Percentiles rank a stretch among this genome's conserved stretches.
Evolutionary conservation across 1,140 invertebrate species (phyloP).

Genomic region (Solen grandis): DNA sequence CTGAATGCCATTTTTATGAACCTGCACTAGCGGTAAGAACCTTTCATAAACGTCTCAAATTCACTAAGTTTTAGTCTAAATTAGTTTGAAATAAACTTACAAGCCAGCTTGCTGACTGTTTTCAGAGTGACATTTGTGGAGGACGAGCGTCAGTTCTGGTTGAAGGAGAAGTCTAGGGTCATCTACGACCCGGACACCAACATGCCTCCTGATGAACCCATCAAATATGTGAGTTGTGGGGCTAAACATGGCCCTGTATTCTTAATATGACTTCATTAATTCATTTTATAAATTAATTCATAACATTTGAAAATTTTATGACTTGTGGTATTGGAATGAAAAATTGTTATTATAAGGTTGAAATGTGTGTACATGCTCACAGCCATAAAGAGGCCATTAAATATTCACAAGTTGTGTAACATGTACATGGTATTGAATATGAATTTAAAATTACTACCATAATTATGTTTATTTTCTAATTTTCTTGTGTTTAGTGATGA

Average conservation of each 20-base stretch:
- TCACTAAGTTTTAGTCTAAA: too few species aligned
- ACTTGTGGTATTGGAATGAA: not conserved
- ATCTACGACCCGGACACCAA: conserved; percentile 8
- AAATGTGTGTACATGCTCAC: not conserved
- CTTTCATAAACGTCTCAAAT: too few species aligned
- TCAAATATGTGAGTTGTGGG: conserved; percentile 28
- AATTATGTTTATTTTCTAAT: too few species aligned
- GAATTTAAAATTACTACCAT: too few species aligned
- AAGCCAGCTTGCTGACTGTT: too few species aligned
- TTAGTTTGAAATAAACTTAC: too few species aligned
- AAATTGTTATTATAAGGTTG: not conserved
- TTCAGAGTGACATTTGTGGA: conserved; percentile 54
- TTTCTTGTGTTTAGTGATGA: too few species aligned
- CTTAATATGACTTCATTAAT: not conserved
- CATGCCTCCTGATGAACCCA: not conserved
- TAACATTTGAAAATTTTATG: not conserved
- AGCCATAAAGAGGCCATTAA: too few species aligned
- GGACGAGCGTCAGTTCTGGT: conserved; percentile 36
- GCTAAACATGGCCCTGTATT: not conserved
- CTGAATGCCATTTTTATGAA: too few species aligned
- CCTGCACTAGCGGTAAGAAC: too few species aligned
- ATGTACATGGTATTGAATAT: too few species aligned
- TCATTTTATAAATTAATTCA: not conserved
- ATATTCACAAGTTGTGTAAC: too few species aligned
- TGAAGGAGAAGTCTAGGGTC: conserved; percentile 38